phyloP scores from a whole-genome alignment of 2,113 vertebrate species.

The Dasyurus viverrinus region DNA sequence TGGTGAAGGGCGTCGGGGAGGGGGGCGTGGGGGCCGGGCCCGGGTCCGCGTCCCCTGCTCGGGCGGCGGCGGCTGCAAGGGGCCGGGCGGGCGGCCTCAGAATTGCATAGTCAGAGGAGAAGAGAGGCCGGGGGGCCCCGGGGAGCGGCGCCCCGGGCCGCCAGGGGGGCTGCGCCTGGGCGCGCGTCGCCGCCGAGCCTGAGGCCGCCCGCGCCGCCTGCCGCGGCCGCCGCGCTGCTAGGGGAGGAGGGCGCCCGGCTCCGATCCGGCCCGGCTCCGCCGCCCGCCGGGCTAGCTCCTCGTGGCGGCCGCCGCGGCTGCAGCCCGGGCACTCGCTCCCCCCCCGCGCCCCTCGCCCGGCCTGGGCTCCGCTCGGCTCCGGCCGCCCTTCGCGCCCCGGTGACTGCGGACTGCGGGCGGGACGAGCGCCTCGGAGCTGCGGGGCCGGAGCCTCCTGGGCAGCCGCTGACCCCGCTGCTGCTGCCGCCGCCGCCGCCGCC shows the following conservation, averaged over 20 bases:
- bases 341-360: slow-evolving; percentile 23
- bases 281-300: slow-evolving; percentile 36
- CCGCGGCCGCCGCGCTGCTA: slow-evolving; percentile 52
- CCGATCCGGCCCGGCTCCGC: slow-evolving; percentile 57
- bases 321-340: slow-evolving; percentile 45
- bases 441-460: slow-evolving; percentile 51
- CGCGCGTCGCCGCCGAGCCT: slow-evolving; percentile 52
- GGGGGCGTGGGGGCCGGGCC: slow-evolving; percentile 59
- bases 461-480: slow-evolving; percentile 36
- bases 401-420: slow-evolving; percentile 15
- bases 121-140: slow-evolving; percentile 58
- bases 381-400: slow-evolving; percentile 38
- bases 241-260: slow-evolving; percentile 44
- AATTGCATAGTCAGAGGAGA: slow-evolving; percentile 85
- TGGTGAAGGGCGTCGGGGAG: slow-evolving; percentile 82
- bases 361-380: not conserved
- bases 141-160: slow-evolving; percentile 61
- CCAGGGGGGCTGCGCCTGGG: slow-evolving; percentile 48
- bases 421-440: slow-evolving; percentile 42
- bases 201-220: slow-evolving; percentile 43
- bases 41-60: not conserved
- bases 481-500: slow-evolving; percentile 59
- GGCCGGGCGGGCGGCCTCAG: slow-evolving; percentile 79
- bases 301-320: slow-evolving; percentile 26
- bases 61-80: slow-evolving; percentile 10